Evolutionary conservation across 2,113 vertebrate species (phyloP).

Genomic region (Melanotaenia duboulayi): DNA sequence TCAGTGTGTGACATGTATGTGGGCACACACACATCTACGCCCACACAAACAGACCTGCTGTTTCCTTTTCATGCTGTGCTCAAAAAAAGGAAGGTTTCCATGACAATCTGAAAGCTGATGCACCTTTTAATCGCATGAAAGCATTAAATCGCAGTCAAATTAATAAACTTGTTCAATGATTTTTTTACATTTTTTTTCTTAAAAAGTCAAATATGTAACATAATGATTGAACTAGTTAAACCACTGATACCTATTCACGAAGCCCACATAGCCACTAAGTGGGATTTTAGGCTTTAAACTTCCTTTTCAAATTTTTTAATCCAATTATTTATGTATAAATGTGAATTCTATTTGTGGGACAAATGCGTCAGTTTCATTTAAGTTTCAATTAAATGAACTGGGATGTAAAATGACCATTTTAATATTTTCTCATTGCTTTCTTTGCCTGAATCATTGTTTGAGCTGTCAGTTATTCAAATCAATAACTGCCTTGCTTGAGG

Average conservation of each 20-base stretch:
- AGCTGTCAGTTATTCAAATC: conserved; percentile 19
- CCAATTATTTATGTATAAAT: too few relatives aligned
- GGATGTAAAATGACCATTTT: too few relatives aligned
- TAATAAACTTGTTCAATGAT: conserved; percentile 1
- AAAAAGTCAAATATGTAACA: background rate
- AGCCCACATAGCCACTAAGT: background rate
- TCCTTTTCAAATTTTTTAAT: too few relatives aligned
- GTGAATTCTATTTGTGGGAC: too few relatives aligned
- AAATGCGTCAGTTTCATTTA: too few relatives aligned
- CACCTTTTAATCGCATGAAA: conserved; percentile 32
- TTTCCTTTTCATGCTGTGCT: conserved; percentile 14
- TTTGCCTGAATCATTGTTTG: conserved; percentile 13
- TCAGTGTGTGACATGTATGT: conserved; percentile 14
- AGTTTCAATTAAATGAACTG: too few relatives aligned
- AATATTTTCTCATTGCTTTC: background rate
- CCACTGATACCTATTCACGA: background rate
- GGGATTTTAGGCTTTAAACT: too few relatives aligned
- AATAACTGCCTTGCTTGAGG: background rate
- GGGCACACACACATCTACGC: background rate
- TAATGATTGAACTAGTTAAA: background rate
- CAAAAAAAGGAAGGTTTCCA: conserved; percentile 45
- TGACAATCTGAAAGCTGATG: conserved; percentile 47
- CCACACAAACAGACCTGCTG: conserved; percentile 18
- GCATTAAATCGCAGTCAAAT: conserved; percentile 11
- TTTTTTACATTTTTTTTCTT: background rate